Conservation (phyloP, 1,140 invertebrate genomes). For the Drosophila yakuba region DNA sequence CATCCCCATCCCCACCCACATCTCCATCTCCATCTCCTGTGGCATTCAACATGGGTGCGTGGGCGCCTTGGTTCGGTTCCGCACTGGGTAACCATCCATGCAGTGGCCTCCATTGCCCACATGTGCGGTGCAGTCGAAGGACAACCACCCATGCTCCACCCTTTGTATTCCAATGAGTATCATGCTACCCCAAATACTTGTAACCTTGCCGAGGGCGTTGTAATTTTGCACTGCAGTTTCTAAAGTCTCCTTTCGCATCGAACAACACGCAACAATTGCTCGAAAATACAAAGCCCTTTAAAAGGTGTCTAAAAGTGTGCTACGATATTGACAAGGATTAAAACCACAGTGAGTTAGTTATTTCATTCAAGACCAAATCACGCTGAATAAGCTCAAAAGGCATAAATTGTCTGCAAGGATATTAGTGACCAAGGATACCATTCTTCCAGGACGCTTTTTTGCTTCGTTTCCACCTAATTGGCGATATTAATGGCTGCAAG, state of each 20-base stretch:
- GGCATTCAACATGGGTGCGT: not conserved
- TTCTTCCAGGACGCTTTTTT: no score
- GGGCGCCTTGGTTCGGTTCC: constrained; percentile 19
- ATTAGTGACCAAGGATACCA: not conserved
- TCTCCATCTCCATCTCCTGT: no score
- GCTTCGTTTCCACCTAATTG: constrained; percentile 8
- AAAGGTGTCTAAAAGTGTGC: not conserved
- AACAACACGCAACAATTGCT: not conserved
- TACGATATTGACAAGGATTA: not conserved
- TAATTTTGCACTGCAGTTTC: not conserved
- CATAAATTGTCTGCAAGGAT: not conserved
- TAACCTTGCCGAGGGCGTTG: not conserved
- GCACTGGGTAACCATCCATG: constrained; percentile 6
- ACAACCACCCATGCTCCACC: not conserved
- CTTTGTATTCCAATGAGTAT: constrained; percentile 42
- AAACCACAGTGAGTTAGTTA: no score
- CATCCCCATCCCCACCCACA: no score
- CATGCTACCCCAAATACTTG: constrained; percentile 14
- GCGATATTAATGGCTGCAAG: constrained; percentile 65
- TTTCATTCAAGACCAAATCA: not conserved
- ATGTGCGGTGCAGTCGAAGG: constrained; percentile 18
- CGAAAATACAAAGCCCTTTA: not conserved
- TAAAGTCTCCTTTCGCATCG: not conserved
- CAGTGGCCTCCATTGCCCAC: not conserved
- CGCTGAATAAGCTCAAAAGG: not conserved